A percentile compares a stretch with the other conserved stretches of the same genome.
Evolutionary conservation across 1,140 invertebrate genomes (phyloP).

Genomic region (Macrobrachium nipponense): DNA sequence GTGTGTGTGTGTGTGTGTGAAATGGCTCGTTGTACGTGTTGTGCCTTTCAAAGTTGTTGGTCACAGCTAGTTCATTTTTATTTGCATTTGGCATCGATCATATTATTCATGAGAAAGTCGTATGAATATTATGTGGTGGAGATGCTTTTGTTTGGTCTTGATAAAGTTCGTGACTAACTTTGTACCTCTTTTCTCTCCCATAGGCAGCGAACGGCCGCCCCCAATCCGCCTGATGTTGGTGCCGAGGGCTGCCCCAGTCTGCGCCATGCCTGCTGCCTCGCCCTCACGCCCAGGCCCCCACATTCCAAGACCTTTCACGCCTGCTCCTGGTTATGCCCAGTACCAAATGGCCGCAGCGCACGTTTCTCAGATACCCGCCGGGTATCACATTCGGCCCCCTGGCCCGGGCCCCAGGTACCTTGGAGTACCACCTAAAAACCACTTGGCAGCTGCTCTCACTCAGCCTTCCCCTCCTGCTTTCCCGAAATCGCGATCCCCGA

Average conservation of each 20-base stretch:
- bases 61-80: too few species aligned
- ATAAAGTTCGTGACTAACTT: not conserved
- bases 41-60: too few species aligned
- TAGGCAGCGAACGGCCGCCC: not conserved
- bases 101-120: too few species aligned
- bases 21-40: too few species aligned
- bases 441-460: constrained; percentile 58
- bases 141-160: not conserved
- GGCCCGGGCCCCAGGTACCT: constrained; percentile 46
- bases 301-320: constrained; percentile 56
- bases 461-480: constrained; percentile 50
- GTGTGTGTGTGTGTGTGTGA: too few species aligned
- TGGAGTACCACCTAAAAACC: constrained; percentile 38
- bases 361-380: not conserved
- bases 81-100: too few species aligned
- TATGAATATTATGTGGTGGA: too few species aligned
- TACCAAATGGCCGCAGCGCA: constrained; percentile 42
- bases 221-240: constrained; percentile 46
- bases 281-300: constrained; percentile 56
- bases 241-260: constrained; percentile 51
- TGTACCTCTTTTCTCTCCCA: not conserved
- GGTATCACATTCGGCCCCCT: constrained; percentile 21
- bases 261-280: constrained; percentile 62
- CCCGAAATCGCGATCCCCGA: constrained; percentile 44
- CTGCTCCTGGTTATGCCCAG: constrained; percentile 40